These are phyloP conservation scores for Pollenia amentaria DNA, from an alignment of 2,888 invertebrate genomes.

Conservation along the genomic window DNA sequence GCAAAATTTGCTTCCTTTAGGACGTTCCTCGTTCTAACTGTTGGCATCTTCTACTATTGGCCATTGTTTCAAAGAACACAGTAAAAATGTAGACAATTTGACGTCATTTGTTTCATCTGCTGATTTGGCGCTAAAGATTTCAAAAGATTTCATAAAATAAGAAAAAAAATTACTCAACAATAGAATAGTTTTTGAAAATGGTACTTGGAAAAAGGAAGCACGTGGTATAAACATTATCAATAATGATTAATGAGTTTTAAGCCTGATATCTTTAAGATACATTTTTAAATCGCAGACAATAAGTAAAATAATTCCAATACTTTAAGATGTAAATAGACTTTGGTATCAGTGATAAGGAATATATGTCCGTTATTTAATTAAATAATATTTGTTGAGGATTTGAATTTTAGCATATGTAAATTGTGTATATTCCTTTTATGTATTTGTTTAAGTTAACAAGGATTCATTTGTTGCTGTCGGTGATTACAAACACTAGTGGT, in stretches of 20 bases:
- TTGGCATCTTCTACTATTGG: conserved; percentile 62
- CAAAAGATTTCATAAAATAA: conserved; percentile 19
- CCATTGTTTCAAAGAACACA: conserved; percentile 51
- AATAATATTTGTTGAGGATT: conserved; percentile 17
- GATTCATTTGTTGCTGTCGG: conserved; percentile 20
- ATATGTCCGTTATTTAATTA: conserved; percentile 49
- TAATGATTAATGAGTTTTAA: conserved; percentile 71
- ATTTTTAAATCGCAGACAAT: conserved; percentile 30
- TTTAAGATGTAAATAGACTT: conserved; percentile 20
- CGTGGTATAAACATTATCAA: conserved; percentile 73
- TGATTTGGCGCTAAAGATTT: conserved; percentile 65
- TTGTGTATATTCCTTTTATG: conserved; percentile 16
- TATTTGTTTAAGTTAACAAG: conserved; percentile 45
- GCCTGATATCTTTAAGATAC: conserved; percentile 59
- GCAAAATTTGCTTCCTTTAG: conserved; percentile 23
- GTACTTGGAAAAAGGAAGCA: conserved; percentile 61
- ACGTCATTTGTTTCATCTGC: conserved; percentile 70
- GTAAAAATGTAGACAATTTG: conserved; percentile 68
- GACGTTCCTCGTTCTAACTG: conserved; percentile 22
- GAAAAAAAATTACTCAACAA: conserved; percentile 31
- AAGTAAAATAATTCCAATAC: not conserved
- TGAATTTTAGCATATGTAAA: conserved; percentile 25
- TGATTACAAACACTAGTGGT: not conserved
- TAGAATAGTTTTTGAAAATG: conserved; percentile 31
- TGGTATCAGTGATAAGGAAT: not conserved